Evolutionary conservation across 2,888 invertebrate genomes (phyloP).

Genomic region (Steinernema scapterisci): DNA sequence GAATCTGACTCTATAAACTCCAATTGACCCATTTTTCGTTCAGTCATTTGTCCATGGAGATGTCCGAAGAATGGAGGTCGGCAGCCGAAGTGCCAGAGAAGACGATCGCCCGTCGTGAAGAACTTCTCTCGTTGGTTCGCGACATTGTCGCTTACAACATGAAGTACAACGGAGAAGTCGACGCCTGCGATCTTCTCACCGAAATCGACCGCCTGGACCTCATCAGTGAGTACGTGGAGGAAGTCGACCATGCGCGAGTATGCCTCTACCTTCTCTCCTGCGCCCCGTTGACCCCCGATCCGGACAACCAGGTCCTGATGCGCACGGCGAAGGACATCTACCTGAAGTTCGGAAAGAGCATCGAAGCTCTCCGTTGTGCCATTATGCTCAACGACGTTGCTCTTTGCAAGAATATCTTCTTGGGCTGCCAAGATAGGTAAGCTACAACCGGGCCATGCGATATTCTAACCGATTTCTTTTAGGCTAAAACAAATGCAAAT

Average conservation of each 20-base stretch:
- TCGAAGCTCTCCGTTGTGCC: conserved; percentile 86
- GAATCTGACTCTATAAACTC: no score
- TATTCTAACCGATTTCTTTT: conserved; percentile 55
- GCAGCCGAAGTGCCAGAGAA: conserved; percentile 33
- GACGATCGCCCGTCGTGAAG: conserved; percentile 37
- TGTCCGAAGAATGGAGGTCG: conserved; percentile 70
- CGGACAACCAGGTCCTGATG: conserved; percentile 81
- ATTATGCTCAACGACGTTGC: conserved; percentile 82
- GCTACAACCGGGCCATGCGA: conserved; percentile 66
- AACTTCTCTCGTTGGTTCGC: conserved; percentile 79
- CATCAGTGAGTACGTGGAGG: conserved; percentile 83
- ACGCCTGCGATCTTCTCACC: conserved; percentile 96
- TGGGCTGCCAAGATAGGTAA: conserved; percentile 81
- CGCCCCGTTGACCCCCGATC: conserved; percentile 92
- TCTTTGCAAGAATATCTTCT: conserved; percentile 83
- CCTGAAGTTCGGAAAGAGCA: conserved; percentile 82
- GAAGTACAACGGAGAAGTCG: conserved; percentile 91
- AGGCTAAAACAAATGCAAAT: conserved; percentile 87
- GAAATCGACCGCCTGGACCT: conserved; percentile 90
- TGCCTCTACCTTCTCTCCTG: conserved; percentile 86
- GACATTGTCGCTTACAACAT: conserved; percentile 92
- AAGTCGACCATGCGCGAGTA: conserved; percentile 85
- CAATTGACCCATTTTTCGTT: no score
- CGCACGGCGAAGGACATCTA: conserved; percentile 84
- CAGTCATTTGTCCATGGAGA: conserved; percentile 82